Percentiles rank a stretch among this genome's conserved stretches.
These are phyloP conservation scores for Spialia ferax DNA, from an alignment of 2,888 invertebrate genomes.

Conservation along the genomic window DNA sequence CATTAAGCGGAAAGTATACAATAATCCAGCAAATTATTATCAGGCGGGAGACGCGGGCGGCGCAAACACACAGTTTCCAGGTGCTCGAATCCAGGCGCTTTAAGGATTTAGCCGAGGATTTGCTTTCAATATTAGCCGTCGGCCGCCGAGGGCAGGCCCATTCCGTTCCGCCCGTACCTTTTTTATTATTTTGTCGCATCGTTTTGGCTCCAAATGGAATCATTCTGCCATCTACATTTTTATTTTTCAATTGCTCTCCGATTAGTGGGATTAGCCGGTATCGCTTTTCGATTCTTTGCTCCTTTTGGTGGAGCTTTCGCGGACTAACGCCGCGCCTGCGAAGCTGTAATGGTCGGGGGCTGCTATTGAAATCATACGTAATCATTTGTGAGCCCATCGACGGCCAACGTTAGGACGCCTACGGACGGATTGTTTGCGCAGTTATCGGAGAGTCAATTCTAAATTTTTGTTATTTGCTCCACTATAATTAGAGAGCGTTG, in stretches of 20 bases:
- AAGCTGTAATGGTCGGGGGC: constrained; percentile 53
- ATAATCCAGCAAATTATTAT: constrained; percentile 84
- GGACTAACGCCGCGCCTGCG: constrained; percentile 63
- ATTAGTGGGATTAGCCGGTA: constrained; percentile 86
- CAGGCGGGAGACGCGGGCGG: constrained; percentile 61
- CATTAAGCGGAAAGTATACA: constrained; percentile 81
- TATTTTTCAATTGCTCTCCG: constrained; percentile 87
- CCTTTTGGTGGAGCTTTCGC: constrained; percentile 77
- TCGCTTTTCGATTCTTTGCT: constrained; percentile 85
- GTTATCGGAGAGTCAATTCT: constrained; percentile 69
- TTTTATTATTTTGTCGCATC: constrained; percentile 87
- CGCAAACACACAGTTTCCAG: constrained; percentile 83
- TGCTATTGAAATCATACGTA: constrained; percentile 41
- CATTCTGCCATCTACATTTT: constrained; percentile 87
- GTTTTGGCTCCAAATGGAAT: constrained; percentile 86
- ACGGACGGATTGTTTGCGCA: constrained; percentile 40
- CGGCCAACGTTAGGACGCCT: constrained; percentile 53
- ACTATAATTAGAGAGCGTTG: constrained; percentile 64
- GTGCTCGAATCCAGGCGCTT: constrained; percentile 84
- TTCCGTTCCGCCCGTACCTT: constrained; percentile 78
- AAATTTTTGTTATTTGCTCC: constrained; percentile 69
- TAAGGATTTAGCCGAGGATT: constrained; percentile 86
- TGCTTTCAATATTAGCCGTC: constrained; percentile 87
- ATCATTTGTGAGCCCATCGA: constrained; percentile 45
- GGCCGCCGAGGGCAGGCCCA: constrained; percentile 74